phyloP scores from a whole-genome alignment of 2,113 vertebrate genomes.

The Cepphus grylle region DNA sequence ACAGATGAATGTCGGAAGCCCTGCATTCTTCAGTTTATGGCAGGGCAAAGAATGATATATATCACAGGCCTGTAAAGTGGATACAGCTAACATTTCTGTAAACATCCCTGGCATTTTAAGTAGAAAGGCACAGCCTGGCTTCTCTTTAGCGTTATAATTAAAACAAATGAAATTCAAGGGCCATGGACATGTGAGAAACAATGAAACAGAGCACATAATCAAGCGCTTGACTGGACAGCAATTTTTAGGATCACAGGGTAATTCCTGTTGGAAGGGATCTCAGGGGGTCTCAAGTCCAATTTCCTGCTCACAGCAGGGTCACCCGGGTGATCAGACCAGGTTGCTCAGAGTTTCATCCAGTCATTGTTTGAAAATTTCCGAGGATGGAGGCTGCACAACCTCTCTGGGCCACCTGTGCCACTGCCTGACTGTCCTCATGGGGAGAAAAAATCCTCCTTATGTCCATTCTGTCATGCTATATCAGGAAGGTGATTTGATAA shows the following conservation, averaged over 20 bases:
- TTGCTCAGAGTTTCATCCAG: background rate
- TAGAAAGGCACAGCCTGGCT: background rate
- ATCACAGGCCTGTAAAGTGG: background rate
- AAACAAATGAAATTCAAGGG: background rate
- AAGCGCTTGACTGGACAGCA: background rate
- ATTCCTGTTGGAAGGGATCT: background rate
- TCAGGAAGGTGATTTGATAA: background rate
- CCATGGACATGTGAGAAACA: background rate
- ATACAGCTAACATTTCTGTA: background rate
- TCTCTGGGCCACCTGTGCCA: too few relatives aligned
- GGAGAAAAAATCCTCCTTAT: background rate
- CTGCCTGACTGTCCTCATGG: background rate
- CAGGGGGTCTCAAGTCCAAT: background rate
- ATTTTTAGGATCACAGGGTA: background rate
- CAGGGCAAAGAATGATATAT: background rate
- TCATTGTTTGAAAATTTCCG: background rate
- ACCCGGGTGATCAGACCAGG: background rate
- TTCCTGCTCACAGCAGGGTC: background rate
- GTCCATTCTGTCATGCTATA: background rate
- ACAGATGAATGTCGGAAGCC: background rate
- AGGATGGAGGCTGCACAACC: background rate
- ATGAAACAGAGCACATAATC: background rate
- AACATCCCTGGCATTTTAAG: background rate
- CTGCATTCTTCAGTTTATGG: background rate
- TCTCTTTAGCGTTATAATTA: background rate